A percentile compares a stretch with the other conserved stretches of the same genome.
Evolutionary conservation across 2,113 vertebrate genomes (phyloP).

Genomic region (Acrocephalus kingi): DNA sequence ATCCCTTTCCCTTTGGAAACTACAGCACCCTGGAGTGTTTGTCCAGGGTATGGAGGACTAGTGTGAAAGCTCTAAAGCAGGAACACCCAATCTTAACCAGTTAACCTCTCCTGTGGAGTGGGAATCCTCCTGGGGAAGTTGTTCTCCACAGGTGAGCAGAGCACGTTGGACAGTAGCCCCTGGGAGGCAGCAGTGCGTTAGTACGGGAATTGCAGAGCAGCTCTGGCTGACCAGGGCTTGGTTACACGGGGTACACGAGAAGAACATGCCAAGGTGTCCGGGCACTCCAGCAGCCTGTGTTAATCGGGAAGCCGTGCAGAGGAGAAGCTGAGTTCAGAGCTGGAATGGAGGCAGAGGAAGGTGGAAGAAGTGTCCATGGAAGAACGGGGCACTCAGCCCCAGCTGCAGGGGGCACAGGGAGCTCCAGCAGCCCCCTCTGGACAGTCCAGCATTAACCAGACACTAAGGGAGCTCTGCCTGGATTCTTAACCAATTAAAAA

Average conservation of each 20-base stretch:
- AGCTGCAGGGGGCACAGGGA: neutral
- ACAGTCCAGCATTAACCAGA: rapidly evolving
- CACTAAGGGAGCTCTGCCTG: neutral
- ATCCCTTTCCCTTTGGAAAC: neutral
- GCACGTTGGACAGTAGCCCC: neutral
- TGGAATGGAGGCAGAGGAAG: neutral
- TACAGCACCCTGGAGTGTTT: neutral
- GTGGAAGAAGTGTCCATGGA: neutral
- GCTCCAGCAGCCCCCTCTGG: neutral
- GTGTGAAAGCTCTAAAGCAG: neutral
- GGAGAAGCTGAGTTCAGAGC: neutral
- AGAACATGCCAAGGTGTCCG: neutral
- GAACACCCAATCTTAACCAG: neutral
- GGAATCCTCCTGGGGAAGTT: neutral
- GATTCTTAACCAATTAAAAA: neutral
- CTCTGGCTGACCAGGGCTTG: neutral
- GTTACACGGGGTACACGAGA: neutral
- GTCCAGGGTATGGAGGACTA: neutral
- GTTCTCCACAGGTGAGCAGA: neutral
- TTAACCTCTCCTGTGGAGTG: neutral
- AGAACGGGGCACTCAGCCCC: neutral
- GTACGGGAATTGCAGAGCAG: neutral
- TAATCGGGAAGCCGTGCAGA: neutral
- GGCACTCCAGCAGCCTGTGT: constrained; percentile 10
- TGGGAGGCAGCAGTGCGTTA: neutral